A percentile compares a stretch with the other conserved stretches of the same genome.
phyloP scores from a whole-genome alignment of 2,113 vertebrate species.

The Phyllostomus discolor region DNA sequence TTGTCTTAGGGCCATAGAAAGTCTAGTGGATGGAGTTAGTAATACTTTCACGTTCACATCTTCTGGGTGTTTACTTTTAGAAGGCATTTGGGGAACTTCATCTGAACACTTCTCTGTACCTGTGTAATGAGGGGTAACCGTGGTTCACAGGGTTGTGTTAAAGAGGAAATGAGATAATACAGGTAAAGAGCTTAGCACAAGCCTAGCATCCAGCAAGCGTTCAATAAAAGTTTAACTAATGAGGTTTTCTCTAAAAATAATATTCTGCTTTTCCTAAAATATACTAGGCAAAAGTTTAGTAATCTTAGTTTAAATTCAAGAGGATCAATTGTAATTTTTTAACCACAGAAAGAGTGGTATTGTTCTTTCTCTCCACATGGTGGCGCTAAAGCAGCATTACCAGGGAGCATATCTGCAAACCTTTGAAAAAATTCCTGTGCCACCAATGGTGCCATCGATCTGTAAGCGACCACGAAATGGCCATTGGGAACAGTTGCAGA shows the following conservation, averaged over 20 bases:
- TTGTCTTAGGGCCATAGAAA: background rate
- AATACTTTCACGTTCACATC: background rate
- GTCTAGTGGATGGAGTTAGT: background rate
- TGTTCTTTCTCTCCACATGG: conserved; percentile 27
- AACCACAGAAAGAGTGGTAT: background rate
- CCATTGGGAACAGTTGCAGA: background rate
- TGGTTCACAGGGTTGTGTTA: background rate
- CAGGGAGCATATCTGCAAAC: background rate
- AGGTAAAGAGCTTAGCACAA: background rate
- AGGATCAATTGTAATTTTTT: background rate
- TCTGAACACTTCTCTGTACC: background rate
- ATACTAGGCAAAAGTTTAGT: background rate
- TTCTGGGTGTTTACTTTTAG: background rate
- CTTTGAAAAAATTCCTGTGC: background rate
- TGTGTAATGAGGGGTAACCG: background rate
- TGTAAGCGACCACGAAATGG: background rate
- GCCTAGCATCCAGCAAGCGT: background rate
- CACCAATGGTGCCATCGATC: background rate
- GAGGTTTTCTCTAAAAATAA: background rate
- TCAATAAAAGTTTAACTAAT: background rate
- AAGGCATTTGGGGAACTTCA: background rate
- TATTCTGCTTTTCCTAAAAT: background rate
- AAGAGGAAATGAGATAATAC: background rate
- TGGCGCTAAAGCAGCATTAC: conserved; percentile 6
- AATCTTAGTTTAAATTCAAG: background rate